Evolutionary conservation across 2,113 vertebrate genomes (phyloP).

Genomic region (Strigops habroptila): DNA sequence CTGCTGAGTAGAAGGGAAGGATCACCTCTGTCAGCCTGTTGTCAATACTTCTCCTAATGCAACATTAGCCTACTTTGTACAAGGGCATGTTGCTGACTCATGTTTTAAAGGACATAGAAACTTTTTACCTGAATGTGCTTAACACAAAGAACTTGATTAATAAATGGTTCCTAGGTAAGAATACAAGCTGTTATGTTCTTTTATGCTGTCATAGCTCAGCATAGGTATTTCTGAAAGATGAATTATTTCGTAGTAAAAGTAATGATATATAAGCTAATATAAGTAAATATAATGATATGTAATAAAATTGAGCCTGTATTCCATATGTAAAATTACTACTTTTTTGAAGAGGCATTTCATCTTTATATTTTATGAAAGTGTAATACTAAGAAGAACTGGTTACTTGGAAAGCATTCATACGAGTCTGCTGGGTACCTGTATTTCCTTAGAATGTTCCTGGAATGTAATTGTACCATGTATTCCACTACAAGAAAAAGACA

Average conservation of each 20-base stretch:
- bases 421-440: not conserved
- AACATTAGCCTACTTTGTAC: not conserved
- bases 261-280: not conserved
- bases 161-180: not conserved
- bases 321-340: not conserved
- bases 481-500: not conserved
- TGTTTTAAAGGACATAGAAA: not conserved
- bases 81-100: not conserved
- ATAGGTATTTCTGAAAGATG: not conserved
- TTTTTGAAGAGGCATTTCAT: not conserved
- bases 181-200: not conserved
- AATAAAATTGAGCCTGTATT: not conserved
- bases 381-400: not conserved
- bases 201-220: not conserved
- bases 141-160: not conserved
- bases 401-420: not conserved
- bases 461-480: conserved; percentile 11
- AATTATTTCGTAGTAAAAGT: not conserved
- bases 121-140: not conserved
- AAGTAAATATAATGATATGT: not conserved
- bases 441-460: not conserved
- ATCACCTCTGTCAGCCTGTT: not conserved
- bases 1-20: too few species aligned
- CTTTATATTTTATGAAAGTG: not conserved
- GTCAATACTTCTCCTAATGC: not conserved